Percentiles rank a stretch among this genome's conserved stretches.
These are phyloP conservation scores for Uropetala carovei DNA, from an alignment of 2,888 invertebrate species.

Conservation along the genomic window DNA sequence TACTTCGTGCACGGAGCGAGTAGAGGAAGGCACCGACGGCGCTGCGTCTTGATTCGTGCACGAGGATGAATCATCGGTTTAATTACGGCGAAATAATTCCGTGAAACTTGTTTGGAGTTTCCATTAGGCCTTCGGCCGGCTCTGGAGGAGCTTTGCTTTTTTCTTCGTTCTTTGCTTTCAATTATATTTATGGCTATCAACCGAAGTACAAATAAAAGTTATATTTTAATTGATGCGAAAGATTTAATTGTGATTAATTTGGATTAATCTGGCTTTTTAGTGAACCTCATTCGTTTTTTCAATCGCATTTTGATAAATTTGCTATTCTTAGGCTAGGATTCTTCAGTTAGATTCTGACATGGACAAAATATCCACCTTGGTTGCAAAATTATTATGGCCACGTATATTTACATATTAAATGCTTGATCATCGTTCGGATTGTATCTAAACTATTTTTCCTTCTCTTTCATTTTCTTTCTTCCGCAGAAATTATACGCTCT, in stretches of 20 bases:
- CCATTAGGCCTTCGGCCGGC: not conserved
- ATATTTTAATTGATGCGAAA: no score
- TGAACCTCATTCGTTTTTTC: no score
- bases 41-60: constrained; percentile 25
- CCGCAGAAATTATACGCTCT: no score
- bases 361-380: no score
- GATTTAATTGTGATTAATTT: no score
- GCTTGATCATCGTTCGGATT: not conserved
- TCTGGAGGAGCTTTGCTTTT: not conserved
- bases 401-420: not conserved
- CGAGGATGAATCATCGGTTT: constrained; percentile 51
- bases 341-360: no score
- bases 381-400: no score
- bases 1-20: constrained; percentile 23
- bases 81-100: constrained; percentile 49
- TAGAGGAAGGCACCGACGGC: constrained; percentile 31
- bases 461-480: not conserved
- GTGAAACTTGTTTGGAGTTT: constrained; percentile 44
- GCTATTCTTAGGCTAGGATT: no score
- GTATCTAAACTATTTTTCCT: not conserved
- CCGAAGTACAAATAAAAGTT: no score
- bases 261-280: no score
- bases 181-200: no score
- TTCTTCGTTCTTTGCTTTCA: not conserved
- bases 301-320: no score